These are phyloP conservation scores for Sipha maydis DNA, from an alignment of 2,888 invertebrate genomes.

Conservation along the genomic window DNA sequence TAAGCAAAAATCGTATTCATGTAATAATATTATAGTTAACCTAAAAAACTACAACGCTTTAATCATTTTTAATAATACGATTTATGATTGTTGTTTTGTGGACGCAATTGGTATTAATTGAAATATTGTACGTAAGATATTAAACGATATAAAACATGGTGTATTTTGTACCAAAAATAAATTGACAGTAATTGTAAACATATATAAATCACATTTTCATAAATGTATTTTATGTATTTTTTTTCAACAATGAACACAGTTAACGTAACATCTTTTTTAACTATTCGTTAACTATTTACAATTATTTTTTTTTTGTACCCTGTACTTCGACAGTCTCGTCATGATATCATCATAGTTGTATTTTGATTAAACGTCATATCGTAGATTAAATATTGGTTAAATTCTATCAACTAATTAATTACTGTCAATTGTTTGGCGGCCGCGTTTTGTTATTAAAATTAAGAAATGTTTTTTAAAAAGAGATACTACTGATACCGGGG, in stretches of 20 bases:
- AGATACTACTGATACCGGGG: neutral
- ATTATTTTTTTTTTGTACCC: constrained; percentile 41
- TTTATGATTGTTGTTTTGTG: neutral
- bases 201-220: neutral
- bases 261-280: neutral
- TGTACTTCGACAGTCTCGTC: constrained; percentile 50
- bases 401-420: neutral
- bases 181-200: constrained; percentile 46
- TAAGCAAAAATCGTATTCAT: constrained; percentile 11
- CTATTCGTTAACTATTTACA: neutral
- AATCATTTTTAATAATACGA: constrained; percentile 29
- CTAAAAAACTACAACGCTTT: constrained; percentile 31
- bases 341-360: neutral
- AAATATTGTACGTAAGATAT: neutral
- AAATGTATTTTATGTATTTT: neutral
- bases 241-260: constrained; percentile 17
- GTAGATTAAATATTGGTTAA: neutral
- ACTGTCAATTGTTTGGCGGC: constrained; percentile 19
- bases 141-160: neutral
- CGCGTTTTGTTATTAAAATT: neutral
- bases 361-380: constrained; percentile 2
- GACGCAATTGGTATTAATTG: neutral
- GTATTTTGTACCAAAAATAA: neutral
- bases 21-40: neutral
- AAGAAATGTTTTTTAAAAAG: neutral